Base-by-base conservation (phyloP, 2,797 vertebrate genomes). In the Hypotaenidia philippensis region DNA sequence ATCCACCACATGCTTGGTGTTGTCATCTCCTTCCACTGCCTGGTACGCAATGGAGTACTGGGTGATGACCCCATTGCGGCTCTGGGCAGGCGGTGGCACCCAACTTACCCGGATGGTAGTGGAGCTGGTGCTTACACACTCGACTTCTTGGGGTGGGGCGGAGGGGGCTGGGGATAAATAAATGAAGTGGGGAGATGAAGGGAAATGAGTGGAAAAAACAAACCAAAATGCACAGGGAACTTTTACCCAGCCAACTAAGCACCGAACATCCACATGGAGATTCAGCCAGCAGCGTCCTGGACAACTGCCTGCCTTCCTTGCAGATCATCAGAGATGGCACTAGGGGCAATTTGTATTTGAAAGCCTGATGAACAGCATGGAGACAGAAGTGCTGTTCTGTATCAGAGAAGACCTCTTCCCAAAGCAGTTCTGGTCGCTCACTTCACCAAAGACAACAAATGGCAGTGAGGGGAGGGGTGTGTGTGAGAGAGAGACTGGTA, bases 21-120 rank as follows among this genome's bases (percentile, higher is more conserved):
- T 98, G 98, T 99, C 99, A 98, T 99, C 99, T 92, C 99, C 99
- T 83, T 98, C 98, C 96, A 98, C 97, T 17, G 99, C 99, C 97
- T 99, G 99, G 98, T 99, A 99, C 69, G 99, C 98, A 98, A 99
- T 98, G 60, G 99, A 99, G 98, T 99, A 99, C 97, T 99, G 98
- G 96, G 99, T 99, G 97, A 99, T 99, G 97, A 98, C 96, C 80
- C 99, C 99, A 84, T 99, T 99, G 97, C 99, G 99, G 97, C 99
- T 99, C 96, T 98, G 99, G 22, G 98, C 99, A 2, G 99, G 99
- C 6, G 99, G 99, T 3, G 99, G 99, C 97, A 99, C 99, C 99
- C 99, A 99, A 99, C 99, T 99, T 99, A 99, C 99, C 99, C 99
- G 98, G 98, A 99, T 98, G 95, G 99, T 99, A 94, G 99, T 99